Conservation (phyloP, 2,888 invertebrate genomes). For the Entomobrya proxima region DNA sequence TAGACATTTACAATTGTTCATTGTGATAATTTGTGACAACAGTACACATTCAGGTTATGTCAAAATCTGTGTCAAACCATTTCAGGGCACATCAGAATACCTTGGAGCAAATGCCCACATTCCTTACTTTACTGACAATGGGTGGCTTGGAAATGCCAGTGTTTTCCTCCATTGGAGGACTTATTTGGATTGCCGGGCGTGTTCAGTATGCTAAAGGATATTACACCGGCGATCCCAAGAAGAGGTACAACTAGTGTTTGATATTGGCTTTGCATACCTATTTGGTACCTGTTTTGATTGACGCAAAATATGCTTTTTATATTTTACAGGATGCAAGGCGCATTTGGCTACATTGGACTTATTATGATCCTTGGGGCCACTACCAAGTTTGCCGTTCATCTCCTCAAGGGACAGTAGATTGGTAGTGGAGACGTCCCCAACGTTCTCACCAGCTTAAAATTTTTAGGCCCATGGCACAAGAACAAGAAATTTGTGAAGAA, state of each 20-base stretch:
- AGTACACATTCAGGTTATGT: background rate
- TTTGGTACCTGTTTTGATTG: background rate
- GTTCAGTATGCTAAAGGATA: conserved; percentile 78
- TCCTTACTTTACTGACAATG: conserved; percentile 77
- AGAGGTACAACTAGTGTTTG: conserved; percentile 62
- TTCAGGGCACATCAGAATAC: conserved; percentile 75
- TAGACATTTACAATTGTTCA: conserved; percentile 27
- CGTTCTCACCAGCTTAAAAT: background rate
- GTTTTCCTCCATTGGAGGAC: conserved; percentile 77
- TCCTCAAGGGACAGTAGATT: conserved; percentile 51
- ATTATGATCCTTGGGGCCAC: conserved; percentile 76
- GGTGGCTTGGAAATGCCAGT: conserved; percentile 79
- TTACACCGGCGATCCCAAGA: conserved; percentile 73
- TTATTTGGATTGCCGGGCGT: conserved; percentile 78
- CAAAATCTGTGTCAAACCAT: too few species aligned
- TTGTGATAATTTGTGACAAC: background rate
- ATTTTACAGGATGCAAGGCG: conserved; percentile 75
- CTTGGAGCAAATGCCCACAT: conserved; percentile 77
- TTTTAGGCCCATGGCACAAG: conserved; percentile 15
- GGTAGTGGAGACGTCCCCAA: background rate
- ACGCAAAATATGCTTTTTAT: background rate
- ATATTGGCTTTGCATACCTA: background rate
- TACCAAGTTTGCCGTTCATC: conserved; percentile 74
- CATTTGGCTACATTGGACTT: conserved; percentile 76
- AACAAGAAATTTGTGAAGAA: too few species aligned